These are phyloP conservation scores for Callyntrura guangdongensis DNA, from an alignment of 2,888 invertebrate species.

Conservation along the genomic window DNA sequence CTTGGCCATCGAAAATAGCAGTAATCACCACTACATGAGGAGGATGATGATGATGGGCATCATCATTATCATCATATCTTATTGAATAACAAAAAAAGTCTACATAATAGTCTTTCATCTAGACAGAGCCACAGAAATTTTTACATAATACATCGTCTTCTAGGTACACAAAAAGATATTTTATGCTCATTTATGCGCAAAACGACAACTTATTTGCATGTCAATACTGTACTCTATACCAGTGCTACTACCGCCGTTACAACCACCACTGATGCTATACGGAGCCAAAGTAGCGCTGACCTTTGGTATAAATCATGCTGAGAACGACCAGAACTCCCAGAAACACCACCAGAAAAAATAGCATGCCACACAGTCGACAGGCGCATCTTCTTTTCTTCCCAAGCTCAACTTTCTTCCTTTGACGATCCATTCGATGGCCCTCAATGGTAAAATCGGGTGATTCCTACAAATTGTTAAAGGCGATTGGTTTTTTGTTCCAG, in stretches of 20 bases:
- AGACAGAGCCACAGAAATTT: neutral
- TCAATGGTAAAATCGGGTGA: constrained; percentile 85
- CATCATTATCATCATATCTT: neutral
- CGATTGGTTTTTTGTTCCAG: constrained; percentile 1
- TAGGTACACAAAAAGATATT: neutral
- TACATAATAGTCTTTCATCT: neutral
- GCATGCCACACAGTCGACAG: constrained; percentile 83
- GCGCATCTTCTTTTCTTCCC: constrained; percentile 83
- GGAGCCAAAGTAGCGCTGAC: constrained; percentile 84
- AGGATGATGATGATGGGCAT: neutral
- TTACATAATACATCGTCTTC: neutral
- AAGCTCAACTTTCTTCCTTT: constrained; percentile 82
- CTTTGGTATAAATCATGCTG: constrained; percentile 84
- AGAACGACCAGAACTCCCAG: constrained; percentile 84
- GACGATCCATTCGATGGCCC: constrained; percentile 83
- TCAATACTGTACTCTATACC: neutral
- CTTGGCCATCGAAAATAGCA: constrained; percentile 64
- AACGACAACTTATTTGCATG: constrained; percentile 17
- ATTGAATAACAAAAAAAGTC: constrained; percentile 64
- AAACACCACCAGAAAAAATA: constrained; percentile 84
- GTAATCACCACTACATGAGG: constrained; percentile 37
- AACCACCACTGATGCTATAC: constrained; percentile 71
- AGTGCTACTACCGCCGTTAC: neutral
- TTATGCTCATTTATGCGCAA: constrained; percentile 5
- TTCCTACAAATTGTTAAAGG: constrained; percentile 64